phyloP scores from a whole-genome alignment of 2,888 invertebrate genomes.

The Aphrophora alni region DNA sequence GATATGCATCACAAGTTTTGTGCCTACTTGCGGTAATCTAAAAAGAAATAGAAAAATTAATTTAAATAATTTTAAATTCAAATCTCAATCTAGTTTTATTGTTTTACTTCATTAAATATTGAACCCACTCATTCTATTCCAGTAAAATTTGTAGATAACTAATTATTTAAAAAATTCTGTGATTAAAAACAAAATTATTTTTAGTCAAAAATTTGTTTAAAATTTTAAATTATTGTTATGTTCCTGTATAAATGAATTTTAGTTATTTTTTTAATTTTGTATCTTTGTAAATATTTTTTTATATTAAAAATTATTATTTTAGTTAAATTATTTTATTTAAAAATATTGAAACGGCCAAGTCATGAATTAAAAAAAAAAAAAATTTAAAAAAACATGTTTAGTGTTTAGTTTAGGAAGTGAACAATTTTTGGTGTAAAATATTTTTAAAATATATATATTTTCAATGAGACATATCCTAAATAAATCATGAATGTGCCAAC shows the following conservation, averaged over 20 bases:
- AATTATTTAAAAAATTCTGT: constrained; percentile 28
- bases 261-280: not conserved
- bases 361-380: not conserved
- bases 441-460: constrained; percentile 33
- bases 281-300: not conserved
- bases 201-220: constrained; percentile 33
- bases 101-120: too few species aligned
- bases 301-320: not conserved
- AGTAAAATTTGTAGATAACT: constrained; percentile 14
- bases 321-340: not conserved
- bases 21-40: too few species aligned
- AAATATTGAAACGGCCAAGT: not conserved
- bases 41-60: too few species aligned
- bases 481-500: constrained; percentile 45
- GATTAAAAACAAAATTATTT: constrained; percentile 37
- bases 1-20: too few species aligned
- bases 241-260: constrained; percentile 32
- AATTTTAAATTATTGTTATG: constrained; percentile 37
- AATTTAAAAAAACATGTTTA: not conserved
- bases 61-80: too few species aligned
- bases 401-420: not conserved
- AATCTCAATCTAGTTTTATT: too few species aligned
- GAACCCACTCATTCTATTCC: not conserved
- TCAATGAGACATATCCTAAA: constrained; percentile 49
- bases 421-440: not conserved